Base-by-base conservation (phyloP, 2,888 invertebrate genomes). In the Carcina quercana region DNA sequence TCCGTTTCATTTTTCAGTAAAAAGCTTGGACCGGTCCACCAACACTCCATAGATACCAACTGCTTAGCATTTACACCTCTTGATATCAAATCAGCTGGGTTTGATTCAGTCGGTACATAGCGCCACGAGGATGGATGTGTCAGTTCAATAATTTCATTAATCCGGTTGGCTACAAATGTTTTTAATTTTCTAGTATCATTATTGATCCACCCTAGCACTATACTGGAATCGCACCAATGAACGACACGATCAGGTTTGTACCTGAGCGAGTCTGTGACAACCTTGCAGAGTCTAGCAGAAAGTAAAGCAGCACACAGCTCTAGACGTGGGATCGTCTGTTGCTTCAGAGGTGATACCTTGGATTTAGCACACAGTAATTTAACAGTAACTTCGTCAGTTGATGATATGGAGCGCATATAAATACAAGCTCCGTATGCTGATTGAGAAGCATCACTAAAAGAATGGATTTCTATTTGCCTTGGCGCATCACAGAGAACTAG, bases 381-480 rank as follows among this genome's bases (percentile, higher is more conserved):
- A 5, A 50, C 41, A 3, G 14, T 37, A 3, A 36, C 26, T 5
- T 36, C 17, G 24, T 30, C 32, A 8, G 34, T 29, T 1, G 3
- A 0, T 11, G 30, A 30, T 6, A 47, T 26, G 0, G 53, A 41
- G 11, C 22, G 30, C 3, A 52, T 17, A 30, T 56, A 59, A 13
- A 59, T 17, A 21, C 54, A 56, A 3, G 53, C 46, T 1, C 53
- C 56, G 13, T 47, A 53, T 1, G 54, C 53, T 1, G 2, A 2
- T 10, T 40, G 34, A 0, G 53, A 53, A 0, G 57, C 50, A 22
- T 57, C 57, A 13, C 47, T 42, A 24, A 59, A 59, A 0, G 37
- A 24, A 25, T 56, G 53, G 5, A 61, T 12, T 34, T 57, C 51
- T 3, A 50, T 38, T 2, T 1, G 5, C 15, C 15, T 34, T 4